These are phyloP conservation scores for Zootoca vivipara DNA, from an alignment of 2,113 vertebrate genomes.

Conservation along the genomic window DNA sequence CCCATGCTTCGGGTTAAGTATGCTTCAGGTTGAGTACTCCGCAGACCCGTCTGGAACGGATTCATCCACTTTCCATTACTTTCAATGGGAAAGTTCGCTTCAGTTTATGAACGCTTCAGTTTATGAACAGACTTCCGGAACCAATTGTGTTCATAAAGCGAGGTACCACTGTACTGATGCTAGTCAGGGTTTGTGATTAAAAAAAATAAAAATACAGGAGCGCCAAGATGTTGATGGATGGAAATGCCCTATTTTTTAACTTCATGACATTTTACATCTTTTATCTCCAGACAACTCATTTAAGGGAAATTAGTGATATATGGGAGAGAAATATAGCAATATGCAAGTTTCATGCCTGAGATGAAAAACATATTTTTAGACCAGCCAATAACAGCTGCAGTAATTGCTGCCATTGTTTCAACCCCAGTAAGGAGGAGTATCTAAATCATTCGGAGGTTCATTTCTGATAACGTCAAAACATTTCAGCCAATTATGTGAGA, in stretches of 20 bases:
- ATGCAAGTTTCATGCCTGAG: not conserved
- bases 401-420: not conserved
- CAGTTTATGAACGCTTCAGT: too few relatives aligned
- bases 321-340: not conserved
- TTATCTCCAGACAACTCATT: not conserved
- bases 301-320: conserved; percentile 28
- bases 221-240: not conserved
- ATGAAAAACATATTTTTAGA: not conserved
- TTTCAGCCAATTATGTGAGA: not conserved
- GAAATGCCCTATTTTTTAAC: not conserved
- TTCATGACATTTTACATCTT: not conserved
- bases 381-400: not conserved
- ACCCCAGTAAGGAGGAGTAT: not conserved
- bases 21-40: too few relatives aligned
- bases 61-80: too few relatives aligned
- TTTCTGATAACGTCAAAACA: fast-evolving
- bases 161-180: too few relatives aligned
- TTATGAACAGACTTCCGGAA: too few relatives aligned
- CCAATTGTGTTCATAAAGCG: too few relatives aligned
- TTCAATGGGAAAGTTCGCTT: too few relatives aligned
- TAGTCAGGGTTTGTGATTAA: not conserved
- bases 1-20: too few relatives aligned
- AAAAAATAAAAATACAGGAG: not conserved
- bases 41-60: too few relatives aligned
- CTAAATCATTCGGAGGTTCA: not conserved